A percentile compares a stretch with the other conserved stretches of the same genome.
Conservation (phyloP, 2,888 invertebrate genomes). For the Seladonia tumulorum region DNA sequence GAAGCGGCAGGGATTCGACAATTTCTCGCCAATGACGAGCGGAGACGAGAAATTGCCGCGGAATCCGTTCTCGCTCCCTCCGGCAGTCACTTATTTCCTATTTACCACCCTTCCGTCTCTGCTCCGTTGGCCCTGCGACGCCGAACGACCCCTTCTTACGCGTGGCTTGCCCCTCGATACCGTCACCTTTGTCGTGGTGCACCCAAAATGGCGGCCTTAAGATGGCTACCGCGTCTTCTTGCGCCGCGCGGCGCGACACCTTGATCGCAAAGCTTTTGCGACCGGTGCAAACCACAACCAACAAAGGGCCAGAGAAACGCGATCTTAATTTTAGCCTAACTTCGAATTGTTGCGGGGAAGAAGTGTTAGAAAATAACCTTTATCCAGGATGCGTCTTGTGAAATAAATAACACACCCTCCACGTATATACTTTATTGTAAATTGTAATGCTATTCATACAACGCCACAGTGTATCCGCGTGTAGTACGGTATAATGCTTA, state of each 20-base stretch:
- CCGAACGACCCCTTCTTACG: constrained; percentile 62
- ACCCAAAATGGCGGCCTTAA: constrained; percentile 81
- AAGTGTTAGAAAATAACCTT: no score
- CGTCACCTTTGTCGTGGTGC: constrained; percentile 72
- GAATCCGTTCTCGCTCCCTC: constrained; percentile 81
- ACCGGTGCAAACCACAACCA: fast-evolving
- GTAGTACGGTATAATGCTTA: no score
- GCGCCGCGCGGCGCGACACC: neutral
- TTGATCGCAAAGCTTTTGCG: neutral
- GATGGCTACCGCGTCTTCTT: constrained; percentile 69
- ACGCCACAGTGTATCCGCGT: no score
- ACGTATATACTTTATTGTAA: no score
- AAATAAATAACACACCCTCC: no score
- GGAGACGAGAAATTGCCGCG: constrained; percentile 82
- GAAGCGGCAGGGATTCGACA: constrained; percentile 80
- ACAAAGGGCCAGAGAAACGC: neutral
- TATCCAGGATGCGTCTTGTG: no score
- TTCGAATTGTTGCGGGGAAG: no score
- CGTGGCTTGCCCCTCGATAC: constrained; percentile 70
- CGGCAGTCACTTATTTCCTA: constrained; percentile 84
- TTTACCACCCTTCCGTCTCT: constrained; percentile 77
- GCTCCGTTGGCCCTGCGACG: constrained; percentile 55
- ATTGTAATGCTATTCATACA: no score
- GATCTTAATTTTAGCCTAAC: no score
- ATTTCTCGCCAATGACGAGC: constrained; percentile 82